Evolutionary conservation across 2,797 vertebrate species (phyloP).

Genomic region (Streptopelia turtur): DNA sequence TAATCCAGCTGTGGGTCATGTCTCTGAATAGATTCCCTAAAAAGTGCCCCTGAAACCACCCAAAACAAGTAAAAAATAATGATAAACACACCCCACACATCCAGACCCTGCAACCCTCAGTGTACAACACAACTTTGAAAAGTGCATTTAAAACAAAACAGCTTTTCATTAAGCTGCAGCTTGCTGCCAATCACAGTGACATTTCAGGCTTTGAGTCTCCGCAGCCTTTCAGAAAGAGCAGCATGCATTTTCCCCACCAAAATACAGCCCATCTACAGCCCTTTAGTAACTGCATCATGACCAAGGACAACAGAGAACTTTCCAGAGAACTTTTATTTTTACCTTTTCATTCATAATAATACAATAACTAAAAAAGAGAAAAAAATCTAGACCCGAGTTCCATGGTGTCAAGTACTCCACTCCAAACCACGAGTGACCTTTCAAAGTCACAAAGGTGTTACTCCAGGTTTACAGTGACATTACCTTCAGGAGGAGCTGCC

Average conservation of each 20-base stretch:
- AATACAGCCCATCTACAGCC: background rate
- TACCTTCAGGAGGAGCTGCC: background rate
- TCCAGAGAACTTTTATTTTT: slow-evolving; percentile 25
- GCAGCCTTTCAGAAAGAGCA: accelerated
- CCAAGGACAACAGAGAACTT: background rate
- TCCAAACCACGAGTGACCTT: background rate
- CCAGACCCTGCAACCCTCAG: background rate
- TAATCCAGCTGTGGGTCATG: accelerated
- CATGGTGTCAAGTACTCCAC: background rate
- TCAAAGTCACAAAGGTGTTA: background rate
- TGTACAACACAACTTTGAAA: accelerated
- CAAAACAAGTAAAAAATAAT: background rate
- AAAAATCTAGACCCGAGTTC: background rate
- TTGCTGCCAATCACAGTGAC: accelerated
- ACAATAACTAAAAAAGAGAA: background rate
- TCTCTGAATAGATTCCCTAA: background rate
- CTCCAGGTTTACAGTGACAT: background rate
- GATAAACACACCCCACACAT: accelerated
- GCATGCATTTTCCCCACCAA: accelerated
- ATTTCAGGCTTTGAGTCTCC: accelerated
- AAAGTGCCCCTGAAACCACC: accelerated
- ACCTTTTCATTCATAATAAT: background rate
- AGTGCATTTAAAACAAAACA: accelerated
- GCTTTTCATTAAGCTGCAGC: too few species aligned
- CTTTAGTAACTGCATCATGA: background rate